These are phyloP conservation scores for Equus quagga DNA, from an alignment of 2,113 vertebrate genomes.

Conservation along the genomic window DNA sequence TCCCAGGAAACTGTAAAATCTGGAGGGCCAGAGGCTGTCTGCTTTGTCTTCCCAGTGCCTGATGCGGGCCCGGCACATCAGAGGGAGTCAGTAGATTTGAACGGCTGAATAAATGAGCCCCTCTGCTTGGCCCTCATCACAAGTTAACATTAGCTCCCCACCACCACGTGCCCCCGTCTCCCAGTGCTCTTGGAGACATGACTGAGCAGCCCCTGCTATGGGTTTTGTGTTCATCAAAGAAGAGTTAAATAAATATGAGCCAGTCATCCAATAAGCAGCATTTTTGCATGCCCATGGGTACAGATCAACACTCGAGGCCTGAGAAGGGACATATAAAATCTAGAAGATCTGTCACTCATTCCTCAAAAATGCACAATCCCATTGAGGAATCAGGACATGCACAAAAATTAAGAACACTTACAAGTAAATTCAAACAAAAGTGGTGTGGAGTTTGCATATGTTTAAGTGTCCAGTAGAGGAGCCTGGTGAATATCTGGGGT, in stretches of 20 bases:
- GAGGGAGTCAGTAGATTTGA: background rate
- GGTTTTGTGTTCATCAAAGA: background rate
- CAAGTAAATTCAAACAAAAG: background rate
- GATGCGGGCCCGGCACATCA: rapidly evolving
- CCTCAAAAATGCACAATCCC: background rate
- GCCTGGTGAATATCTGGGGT: background rate
- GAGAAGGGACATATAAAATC: background rate
- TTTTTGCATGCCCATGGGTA: too few species aligned
- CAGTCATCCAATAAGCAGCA: background rate
- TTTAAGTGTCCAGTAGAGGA: background rate
- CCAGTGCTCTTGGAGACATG: background rate
- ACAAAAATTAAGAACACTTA: background rate
- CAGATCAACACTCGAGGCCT: background rate
- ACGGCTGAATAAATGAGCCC: background rate
- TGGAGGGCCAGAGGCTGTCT: background rate
- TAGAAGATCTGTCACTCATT: background rate
- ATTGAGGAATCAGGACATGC: background rate
- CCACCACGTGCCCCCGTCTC: rapidly evolving
- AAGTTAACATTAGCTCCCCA: background rate
- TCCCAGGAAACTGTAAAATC: background rate
- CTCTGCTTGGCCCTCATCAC: background rate
- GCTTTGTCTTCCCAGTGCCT: background rate
- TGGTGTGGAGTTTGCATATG: rapidly evolving
- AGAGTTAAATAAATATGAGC: background rate
- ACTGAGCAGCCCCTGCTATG: background rate